Percentiles rank a stretch among this genome's conserved stretches.
Conservation (phyloP, 2,888 invertebrate genomes). For the Calliopum simillimum region DNA sequence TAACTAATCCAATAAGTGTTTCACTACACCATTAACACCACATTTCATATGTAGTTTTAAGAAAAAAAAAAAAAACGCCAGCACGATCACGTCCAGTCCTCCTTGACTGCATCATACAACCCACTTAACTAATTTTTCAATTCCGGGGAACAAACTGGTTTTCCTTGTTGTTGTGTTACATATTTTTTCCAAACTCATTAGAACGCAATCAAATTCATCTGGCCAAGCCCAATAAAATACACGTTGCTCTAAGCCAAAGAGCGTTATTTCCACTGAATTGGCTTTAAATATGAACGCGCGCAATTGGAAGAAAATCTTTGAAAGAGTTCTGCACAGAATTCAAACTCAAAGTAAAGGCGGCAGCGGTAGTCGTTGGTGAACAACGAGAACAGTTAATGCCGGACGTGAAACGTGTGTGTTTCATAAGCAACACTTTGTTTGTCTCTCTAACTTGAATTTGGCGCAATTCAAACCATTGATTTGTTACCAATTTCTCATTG, state of each 20-base stretch:
- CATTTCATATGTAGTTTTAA: no score
- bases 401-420: slow-evolving; percentile 15
- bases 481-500: slow-evolving; percentile 4
- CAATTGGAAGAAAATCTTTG: slow-evolving; percentile 4
- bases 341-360: neutral
- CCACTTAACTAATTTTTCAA: slow-evolving; percentile 16
- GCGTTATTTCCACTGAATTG: slow-evolving; percentile 13
- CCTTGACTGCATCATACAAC: neutral
- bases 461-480: neutral
- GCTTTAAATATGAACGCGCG: neutral
- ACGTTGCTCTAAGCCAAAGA: slow-evolving; percentile 24
- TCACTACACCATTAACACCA: no score
- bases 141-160: slow-evolving; percentile 23
- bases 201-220: slow-evolving; percentile 33
- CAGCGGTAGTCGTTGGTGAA: neutral
- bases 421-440: slow-evolving; percentile 12
- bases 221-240: slow-evolving; percentile 28
- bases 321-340: neutral
- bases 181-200: slow-evolving; percentile 25
- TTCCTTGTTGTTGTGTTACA: slow-evolving; percentile 21
- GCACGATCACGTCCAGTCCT: no score
- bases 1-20: no score
- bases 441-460: neutral
- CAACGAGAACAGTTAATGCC: neutral
- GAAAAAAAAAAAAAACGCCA: no score